These are phyloP conservation scores for Leistus spinibarbis DNA, from an alignment of 2,888 invertebrate genomes.

Conservation along the genomic window DNA sequence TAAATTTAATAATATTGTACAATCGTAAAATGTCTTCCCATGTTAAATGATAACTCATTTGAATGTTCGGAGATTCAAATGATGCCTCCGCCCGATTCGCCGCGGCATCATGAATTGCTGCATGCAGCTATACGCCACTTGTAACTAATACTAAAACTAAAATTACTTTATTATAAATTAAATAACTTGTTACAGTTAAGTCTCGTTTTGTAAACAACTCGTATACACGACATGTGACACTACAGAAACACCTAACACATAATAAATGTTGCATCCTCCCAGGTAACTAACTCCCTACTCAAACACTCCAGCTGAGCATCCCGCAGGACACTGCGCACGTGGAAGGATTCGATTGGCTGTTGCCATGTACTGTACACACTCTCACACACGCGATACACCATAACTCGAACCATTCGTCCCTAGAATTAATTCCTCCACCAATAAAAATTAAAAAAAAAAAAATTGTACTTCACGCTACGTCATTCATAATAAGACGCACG, in stretches of 20 bases:
- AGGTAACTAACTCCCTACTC: not conserved
- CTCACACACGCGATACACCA: not conserved
- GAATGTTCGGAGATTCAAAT: conserved; percentile 25
- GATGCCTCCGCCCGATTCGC: conserved; percentile 2
- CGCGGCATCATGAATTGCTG: conserved; percentile 1
- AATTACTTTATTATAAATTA: conserved; percentile 1
- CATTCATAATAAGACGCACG: conserved; percentile 31
- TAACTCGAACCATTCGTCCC: not conserved
- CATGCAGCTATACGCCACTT: conserved; percentile 22
- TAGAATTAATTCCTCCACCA: not conserved
- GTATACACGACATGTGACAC: not conserved
- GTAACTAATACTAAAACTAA: conserved; percentile 6
- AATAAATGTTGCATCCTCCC: not conserved
- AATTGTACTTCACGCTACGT: conserved; percentile 22
- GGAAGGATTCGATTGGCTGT: not conserved
- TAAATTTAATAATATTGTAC: conserved; percentile 46
- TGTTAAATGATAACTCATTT: conserved; percentile 46
- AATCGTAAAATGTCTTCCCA: conserved; percentile 58
- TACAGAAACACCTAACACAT: not conserved
- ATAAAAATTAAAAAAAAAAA: not conserved
- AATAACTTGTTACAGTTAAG: conserved; percentile 12
- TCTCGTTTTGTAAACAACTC: conserved; percentile 4
- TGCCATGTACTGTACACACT: not conserved
- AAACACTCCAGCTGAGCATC: not conserved
- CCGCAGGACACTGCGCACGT: not conserved